A percentile compares a stretch with the other conserved stretches of the same genome.
These are phyloP conservation scores for Darevskia mixta DNA, from an alignment of 2,797 vertebrate genomes.

Conservation along the genomic window DNA sequence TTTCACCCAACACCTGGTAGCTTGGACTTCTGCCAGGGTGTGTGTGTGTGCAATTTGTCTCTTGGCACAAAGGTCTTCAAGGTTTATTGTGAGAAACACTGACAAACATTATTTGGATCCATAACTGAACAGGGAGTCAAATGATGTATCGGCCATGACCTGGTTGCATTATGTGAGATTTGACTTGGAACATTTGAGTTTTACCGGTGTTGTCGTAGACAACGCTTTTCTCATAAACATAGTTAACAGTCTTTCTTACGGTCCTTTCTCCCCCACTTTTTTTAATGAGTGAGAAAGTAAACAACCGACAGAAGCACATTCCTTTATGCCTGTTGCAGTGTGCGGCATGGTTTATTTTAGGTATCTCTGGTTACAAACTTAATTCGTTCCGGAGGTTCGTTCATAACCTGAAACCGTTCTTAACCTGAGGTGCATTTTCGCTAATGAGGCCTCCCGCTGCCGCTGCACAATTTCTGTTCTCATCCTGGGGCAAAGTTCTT, in stretches of 20 bases:
- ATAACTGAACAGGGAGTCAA: background rate
- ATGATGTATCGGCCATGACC: background rate
- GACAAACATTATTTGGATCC: background rate
- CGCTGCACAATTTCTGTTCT: too few relatives aligned
- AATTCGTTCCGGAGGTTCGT: too few relatives aligned
- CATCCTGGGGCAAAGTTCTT: too few relatives aligned
- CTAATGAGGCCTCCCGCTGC: too few relatives aligned
- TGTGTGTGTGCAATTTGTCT: background rate
- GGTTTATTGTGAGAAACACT: background rate
- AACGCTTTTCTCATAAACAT: background rate
- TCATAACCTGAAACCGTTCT: too few relatives aligned
- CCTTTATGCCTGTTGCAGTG: background rate
- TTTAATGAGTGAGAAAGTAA: background rate
- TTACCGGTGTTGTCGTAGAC: background rate
- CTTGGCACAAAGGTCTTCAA: background rate
- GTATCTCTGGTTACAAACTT: too few relatives aligned
- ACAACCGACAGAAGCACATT: background rate
- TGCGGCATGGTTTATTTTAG: fast-evolving
- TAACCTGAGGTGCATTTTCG: too few relatives aligned
- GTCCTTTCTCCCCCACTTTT: background rate
- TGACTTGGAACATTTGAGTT: background rate
- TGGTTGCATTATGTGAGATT: fast-evolving
- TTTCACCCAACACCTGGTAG: background rate
- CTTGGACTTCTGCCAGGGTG: background rate
- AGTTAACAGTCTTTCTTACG: background rate